A percentile compares a stretch with the other conserved stretches of the same genome.
These are phyloP conservation scores for Cyanoderma ruficeps DNA, from an alignment of 2,113 vertebrate genomes.

Conservation along the genomic window DNA sequence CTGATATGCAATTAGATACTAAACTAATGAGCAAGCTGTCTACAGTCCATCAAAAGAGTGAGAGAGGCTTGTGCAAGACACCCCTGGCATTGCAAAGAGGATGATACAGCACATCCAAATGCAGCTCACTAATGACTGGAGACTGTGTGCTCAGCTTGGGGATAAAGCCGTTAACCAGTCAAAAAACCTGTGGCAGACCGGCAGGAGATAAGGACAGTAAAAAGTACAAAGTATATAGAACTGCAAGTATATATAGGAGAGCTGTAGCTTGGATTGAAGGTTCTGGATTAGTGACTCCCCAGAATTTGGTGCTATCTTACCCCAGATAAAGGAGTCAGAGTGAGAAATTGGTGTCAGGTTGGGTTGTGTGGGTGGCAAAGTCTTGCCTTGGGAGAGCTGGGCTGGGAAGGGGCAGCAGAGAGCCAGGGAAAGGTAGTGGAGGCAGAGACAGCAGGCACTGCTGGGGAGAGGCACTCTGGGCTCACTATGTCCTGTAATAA, in stretches of 20 bases:
- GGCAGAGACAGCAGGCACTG: not conserved
- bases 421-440: not conserved
- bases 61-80: slow-evolving; percentile 32
- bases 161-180: not conserved
- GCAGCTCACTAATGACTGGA: not conserved
- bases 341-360: not conserved
- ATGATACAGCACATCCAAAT: not conserved
- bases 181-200: not conserved
- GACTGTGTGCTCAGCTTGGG: not conserved
- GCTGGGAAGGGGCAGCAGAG: not conserved
- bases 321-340: not conserved
- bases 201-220: not conserved
- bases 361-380: not conserved
- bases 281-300: not conserved
- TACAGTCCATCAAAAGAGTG: slow-evolving; percentile 49
- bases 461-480: not conserved
- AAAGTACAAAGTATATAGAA: not conserved
- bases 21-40: slow-evolving; percentile 66
- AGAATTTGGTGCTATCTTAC: not conserved
- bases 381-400: not conserved
- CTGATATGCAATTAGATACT: slow-evolving; percentile 66
- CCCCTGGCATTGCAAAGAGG: slow-evolving; percentile 6
- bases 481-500: not conserved
- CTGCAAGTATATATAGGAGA: not conserved
- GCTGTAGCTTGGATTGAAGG: not conserved